These are phyloP conservation scores for Agelaius phoeniceus DNA, from an alignment of 2,113 vertebrate genomes.

Conservation along the genomic window DNA sequence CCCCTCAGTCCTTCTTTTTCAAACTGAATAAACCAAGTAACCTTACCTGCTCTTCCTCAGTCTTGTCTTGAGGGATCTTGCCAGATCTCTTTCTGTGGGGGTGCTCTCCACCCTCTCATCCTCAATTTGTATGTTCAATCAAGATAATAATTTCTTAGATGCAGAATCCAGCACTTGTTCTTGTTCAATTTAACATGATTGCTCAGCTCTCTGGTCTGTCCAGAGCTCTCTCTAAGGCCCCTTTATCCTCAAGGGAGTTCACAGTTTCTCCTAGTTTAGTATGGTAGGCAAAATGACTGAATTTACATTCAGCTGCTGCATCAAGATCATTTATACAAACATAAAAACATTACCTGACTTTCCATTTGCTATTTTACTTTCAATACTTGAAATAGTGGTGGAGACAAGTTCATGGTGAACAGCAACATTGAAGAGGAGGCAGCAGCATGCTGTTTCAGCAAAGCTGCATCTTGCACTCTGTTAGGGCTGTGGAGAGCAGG, in stretches of 20 bases:
- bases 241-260: not conserved
- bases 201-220: not conserved
- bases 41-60: rapidly evolving
- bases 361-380: not conserved
- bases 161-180: not conserved
- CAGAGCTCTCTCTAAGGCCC: not conserved
- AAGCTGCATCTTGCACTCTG: not conserved
- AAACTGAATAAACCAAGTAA: not conserved
- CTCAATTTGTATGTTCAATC: rapidly evolving
- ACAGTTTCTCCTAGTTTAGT: not conserved
- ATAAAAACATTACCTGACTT: not conserved
- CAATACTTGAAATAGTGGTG: not conserved
- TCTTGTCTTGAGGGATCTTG: not conserved
- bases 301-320: not conserved
- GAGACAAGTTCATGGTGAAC: not conserved
- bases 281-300: not conserved
- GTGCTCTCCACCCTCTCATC: not conserved
- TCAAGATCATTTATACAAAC: not conserved
- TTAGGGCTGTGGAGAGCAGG: not conserved
- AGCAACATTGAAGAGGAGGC: not conserved
- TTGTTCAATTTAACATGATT: not conserved
- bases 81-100: not conserved
- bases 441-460: not conserved
- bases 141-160: not conserved
- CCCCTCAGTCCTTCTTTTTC: not conserved